phyloP scores from a whole-genome alignment of 2,888 invertebrate genomes.

The Mylabris sibirica region DNA sequence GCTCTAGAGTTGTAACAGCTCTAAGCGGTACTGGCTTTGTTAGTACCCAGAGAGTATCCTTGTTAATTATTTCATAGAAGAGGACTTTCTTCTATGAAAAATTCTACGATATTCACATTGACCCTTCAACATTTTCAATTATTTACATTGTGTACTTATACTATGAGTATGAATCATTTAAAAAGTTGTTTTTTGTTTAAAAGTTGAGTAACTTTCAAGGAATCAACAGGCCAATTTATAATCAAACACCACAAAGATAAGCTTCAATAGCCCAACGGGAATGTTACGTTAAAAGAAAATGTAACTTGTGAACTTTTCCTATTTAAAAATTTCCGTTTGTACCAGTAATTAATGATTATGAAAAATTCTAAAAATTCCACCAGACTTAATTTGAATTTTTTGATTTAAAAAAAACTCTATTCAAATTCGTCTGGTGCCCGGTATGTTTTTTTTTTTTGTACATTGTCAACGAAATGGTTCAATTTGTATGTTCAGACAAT shows the following conservation, averaged over 20 bases:
- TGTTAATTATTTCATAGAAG: slow-evolving; percentile 1
- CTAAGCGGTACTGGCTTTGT: background rate
- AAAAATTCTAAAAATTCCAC: background rate
- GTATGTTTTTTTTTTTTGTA: background rate
- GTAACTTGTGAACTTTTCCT: background rate
- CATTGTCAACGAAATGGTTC: background rate
- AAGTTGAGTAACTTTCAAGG: background rate
- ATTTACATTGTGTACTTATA: background rate
- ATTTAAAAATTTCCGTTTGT: background rate
- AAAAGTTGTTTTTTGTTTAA: background rate
- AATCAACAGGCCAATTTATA: slow-evolving; percentile 6
- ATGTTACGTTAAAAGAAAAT: background rate
- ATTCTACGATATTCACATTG: background rate
- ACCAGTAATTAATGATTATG: background rate
- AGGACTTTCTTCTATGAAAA: background rate
- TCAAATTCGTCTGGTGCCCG: background rate
- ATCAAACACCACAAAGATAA: background rate
- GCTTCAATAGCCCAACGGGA: background rate
- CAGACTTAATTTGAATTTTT: background rate
- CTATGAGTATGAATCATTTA: background rate
- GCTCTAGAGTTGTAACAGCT: background rate
- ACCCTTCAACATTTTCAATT: background rate
- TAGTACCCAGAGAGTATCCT: background rate
- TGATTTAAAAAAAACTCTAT: background rate
- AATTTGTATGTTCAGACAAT: slow-evolving; percentile 11